phyloP scores from a whole-genome alignment of 2,797 vertebrate species.

The Diglossa cyanea region DNA sequence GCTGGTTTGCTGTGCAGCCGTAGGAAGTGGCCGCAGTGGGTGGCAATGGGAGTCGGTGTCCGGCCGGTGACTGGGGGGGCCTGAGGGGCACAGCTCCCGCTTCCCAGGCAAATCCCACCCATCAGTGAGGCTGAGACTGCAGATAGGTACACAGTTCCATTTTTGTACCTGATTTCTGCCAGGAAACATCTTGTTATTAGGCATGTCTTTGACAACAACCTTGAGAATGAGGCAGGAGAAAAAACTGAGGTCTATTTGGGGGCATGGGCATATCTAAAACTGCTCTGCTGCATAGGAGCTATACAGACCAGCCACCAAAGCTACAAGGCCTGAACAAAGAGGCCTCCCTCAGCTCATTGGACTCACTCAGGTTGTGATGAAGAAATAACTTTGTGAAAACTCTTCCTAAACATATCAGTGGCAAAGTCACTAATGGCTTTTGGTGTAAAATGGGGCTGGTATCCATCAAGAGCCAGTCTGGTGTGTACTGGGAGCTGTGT shows the following conservation, averaged over 20 bases:
- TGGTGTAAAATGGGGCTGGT: not conserved
- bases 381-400: not conserved
- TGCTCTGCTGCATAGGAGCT: not conserved
- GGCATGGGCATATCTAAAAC: not conserved
- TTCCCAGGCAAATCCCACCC: not conserved
- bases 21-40: slow-evolving; percentile 3
- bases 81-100: not conserved
- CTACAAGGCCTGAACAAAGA: not conserved
- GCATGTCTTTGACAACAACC: not conserved
- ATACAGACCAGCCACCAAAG: not conserved
- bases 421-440: not conserved
- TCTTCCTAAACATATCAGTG: not conserved
- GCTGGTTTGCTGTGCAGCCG: not conserved
- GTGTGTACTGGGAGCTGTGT: not conserved
- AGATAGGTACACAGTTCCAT: fast-evolving
- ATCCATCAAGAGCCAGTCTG: not conserved
- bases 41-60: not conserved
- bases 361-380: not conserved
- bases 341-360: not conserved
- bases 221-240: not conserved
- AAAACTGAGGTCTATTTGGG: fast-evolving
- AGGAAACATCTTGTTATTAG: not conserved
- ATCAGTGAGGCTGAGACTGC: not conserved
- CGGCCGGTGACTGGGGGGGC: not conserved
- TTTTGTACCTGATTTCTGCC: not conserved